Conservation (phyloP, 2,888 invertebrate species). For the Zelleria hepariella region DNA sequence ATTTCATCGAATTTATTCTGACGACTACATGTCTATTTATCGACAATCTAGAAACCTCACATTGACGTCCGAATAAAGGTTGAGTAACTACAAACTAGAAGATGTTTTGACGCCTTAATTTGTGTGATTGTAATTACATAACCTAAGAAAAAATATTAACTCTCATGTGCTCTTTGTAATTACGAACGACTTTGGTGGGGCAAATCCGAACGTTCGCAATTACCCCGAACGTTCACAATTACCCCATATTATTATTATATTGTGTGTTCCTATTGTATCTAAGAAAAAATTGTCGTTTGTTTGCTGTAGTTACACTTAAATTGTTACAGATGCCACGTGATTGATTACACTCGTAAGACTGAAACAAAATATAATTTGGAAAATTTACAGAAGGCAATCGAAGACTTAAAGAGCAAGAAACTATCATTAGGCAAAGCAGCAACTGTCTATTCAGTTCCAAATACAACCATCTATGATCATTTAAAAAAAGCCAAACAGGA, state of each 20-base stretch:
- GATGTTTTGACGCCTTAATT: no score
- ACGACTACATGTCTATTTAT: no score
- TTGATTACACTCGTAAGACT: neutral
- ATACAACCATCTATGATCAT: neutral
- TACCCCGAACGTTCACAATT: no score
- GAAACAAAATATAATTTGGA: neutral
- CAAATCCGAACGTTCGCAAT: neutral
- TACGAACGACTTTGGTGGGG: neutral
- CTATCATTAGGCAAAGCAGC: neutral
- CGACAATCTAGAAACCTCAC: no score
- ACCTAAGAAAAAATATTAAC: neutral
- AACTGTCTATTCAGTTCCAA: neutral
- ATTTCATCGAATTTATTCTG: no score
- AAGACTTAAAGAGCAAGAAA: neutral
- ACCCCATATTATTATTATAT: neutral
- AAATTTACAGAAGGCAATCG: neutral
- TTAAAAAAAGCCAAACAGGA: neutral
- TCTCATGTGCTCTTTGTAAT: neutral
- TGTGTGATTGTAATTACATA: no score
- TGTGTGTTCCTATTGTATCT: neutral
- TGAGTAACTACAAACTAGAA: no score
- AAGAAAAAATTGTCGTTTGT: no score
- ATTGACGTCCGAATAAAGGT: no score
- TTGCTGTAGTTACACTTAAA: no score
- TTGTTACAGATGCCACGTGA: neutral